phyloP scores from a whole-genome alignment of 1,140 invertebrate species.

The Maconellicoccus hirsutus region DNA sequence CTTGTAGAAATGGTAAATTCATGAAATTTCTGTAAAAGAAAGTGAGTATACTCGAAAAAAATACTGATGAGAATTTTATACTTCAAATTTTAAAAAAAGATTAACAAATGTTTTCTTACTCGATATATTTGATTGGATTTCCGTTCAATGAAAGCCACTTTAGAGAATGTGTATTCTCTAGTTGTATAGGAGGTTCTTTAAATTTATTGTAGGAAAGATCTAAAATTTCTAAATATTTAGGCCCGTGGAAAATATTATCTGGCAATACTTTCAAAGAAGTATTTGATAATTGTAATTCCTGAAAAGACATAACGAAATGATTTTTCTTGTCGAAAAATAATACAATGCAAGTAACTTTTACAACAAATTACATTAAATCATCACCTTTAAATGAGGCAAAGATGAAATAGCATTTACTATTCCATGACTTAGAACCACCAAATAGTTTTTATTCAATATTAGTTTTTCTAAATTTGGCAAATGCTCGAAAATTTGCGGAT shows the following conservation, averaged over 20 bases:
- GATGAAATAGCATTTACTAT: conserved; percentile 49
- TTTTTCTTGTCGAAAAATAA: too few relatives aligned
- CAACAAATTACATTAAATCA: background rate
- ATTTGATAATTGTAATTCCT: conserved; percentile 52
- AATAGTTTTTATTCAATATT: conserved; percentile 51
- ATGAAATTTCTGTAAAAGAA: conserved; percentile 46
- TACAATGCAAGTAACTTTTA: background rate
- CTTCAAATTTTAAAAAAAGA: too few relatives aligned
- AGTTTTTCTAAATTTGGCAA: conserved; percentile 47
- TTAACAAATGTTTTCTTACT: too few relatives aligned
- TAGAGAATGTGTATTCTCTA: conserved; percentile 45
- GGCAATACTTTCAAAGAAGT: conserved; percentile 49
- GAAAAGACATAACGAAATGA: conserved; percentile 19
- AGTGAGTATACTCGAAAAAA: too few relatives aligned
- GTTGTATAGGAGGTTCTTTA: conserved; percentile 42
- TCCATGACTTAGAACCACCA: conserved; percentile 45
- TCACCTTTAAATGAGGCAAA: conserved; percentile 50
- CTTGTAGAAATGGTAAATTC: conserved; percentile 42
- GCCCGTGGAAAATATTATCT: conserved; percentile 50
- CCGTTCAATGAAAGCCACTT: conserved; percentile 49
- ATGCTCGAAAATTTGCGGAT: conserved; percentile 60
- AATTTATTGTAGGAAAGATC: conserved; percentile 58
- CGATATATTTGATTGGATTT: conserved; percentile 48
- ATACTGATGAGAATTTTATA: too few relatives aligned
- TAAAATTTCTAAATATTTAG: conserved; percentile 47